Evolutionary conservation across 2,113 vertebrate species (phyloP).

Genomic region (Tetrax tetrax): DNA sequence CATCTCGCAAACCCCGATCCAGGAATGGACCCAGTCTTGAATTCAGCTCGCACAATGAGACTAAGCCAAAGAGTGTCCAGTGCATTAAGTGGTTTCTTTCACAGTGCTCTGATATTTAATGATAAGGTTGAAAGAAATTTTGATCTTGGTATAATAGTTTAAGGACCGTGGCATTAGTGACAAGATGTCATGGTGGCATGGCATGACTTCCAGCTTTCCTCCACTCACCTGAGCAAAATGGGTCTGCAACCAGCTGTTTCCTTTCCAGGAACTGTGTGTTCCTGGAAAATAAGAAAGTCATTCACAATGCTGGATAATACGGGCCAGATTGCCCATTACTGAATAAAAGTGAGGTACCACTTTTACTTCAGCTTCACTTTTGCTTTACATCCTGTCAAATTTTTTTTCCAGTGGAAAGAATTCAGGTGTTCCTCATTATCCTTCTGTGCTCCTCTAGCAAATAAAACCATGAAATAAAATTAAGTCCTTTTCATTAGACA

Average conservation of each 20-base stretch:
- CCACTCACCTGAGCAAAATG: background rate
- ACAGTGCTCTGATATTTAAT: background rate
- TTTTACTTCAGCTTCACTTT: background rate
- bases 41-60: background rate
- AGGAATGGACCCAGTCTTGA: background rate
- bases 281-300: background rate
- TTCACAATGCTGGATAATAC: background rate
- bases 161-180: background rate
- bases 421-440: conserved; percentile 12
- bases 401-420: background rate
- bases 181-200: background rate
- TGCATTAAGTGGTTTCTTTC: background rate
- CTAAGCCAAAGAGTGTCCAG: background rate
- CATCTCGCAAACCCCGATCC: background rate
- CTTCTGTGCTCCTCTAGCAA: background rate
- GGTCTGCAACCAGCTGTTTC: background rate
- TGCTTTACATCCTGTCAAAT: background rate
- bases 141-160: background rate
- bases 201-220: background rate
- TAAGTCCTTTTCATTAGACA: conserved; percentile 6
- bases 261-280: background rate
- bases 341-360: background rate
- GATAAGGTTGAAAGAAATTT: background rate
- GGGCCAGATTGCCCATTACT: background rate
- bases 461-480: conserved; percentile 26